Conservation (phyloP, 2,888 invertebrate genomes). For the Alviniconcha strummeri region DNA sequence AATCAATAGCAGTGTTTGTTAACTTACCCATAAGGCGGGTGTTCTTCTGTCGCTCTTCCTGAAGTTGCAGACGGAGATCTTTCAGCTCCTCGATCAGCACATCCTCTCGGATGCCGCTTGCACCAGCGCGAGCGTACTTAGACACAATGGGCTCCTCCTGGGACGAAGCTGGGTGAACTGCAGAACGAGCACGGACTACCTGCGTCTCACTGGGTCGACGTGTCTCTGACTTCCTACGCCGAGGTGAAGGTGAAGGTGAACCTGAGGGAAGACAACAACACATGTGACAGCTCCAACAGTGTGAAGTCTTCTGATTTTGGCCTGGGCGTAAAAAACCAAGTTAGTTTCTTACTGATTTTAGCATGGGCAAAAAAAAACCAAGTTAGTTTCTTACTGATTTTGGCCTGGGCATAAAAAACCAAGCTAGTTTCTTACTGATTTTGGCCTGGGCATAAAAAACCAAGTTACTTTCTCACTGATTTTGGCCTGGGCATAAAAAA, state of each 20-base stretch:
- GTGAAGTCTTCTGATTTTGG: no score
- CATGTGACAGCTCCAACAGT: no score
- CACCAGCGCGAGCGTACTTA: neutral
- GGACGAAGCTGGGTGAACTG: neutral
- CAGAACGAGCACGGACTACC: neutral
- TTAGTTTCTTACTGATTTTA: no score
- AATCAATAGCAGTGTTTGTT: no score
- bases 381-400: no score
- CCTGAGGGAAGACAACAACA: neutral
- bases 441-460: neutral
- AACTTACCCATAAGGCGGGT: slow-evolving; percentile 15
- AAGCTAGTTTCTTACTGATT: no score
- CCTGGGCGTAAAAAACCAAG: neutral
- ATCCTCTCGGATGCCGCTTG: slow-evolving; percentile 20
- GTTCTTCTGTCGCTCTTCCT: slow-evolving; percentile 49
- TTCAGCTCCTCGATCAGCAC: slow-evolving; percentile 47
- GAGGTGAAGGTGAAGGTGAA: slow-evolving; percentile 22
- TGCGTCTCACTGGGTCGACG: slow-evolving; percentile 7
- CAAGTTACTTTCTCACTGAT: no score
- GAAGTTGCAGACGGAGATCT: slow-evolving; percentile 53
- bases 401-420: neutral
- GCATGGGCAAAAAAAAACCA: no score
- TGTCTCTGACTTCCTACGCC: neutral
- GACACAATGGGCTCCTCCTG: slow-evolving; percentile 25
- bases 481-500: neutral